Evolutionary conservation across 2,797 vertebrate genomes (phyloP).

Genomic region (Dryobates pubescens): DNA sequence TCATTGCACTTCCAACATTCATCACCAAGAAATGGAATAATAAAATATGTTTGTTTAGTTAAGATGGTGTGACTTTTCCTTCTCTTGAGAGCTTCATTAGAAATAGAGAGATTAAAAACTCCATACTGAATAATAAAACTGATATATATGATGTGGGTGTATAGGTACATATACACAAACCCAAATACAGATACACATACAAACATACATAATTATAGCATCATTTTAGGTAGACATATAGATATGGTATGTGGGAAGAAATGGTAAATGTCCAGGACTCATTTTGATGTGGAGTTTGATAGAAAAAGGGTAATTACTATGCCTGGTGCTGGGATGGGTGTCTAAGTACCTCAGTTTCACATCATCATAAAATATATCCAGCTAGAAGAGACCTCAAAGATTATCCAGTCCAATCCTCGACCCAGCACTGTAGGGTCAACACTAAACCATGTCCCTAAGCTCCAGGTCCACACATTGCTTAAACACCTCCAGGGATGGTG

Average conservation of each 20-base stretch:
- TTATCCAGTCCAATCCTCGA: too few relatives aligned
- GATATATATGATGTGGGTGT: not conserved
- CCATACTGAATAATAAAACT: not conserved
- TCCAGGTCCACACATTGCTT: too few relatives aligned
- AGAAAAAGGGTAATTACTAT: not conserved
- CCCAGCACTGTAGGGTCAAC: too few relatives aligned
- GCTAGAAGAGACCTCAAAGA: too few relatives aligned
- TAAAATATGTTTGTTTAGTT: not conserved
- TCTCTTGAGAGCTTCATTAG: not conserved
- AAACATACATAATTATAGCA: not conserved
- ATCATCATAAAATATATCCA: too few relatives aligned
- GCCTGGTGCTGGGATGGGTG: not conserved
- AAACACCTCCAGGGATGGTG: too few relatives aligned
- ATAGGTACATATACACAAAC: not conserved
- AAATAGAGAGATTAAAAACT: not conserved
- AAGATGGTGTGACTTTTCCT: not conserved
- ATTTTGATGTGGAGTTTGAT: not conserved
- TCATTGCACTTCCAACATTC: not conserved
- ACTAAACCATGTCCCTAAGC: too few relatives aligned
- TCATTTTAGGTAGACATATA: not conserved
- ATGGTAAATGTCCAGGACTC: not conserved
- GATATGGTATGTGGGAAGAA: not conserved
- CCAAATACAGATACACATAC: not conserved
- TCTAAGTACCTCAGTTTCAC: not conserved
- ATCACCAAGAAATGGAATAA: conserved; percentile 13